Conservation (phyloP, 2,797 vertebrate genomes). For the Cyclopterus lumpus region DNA sequence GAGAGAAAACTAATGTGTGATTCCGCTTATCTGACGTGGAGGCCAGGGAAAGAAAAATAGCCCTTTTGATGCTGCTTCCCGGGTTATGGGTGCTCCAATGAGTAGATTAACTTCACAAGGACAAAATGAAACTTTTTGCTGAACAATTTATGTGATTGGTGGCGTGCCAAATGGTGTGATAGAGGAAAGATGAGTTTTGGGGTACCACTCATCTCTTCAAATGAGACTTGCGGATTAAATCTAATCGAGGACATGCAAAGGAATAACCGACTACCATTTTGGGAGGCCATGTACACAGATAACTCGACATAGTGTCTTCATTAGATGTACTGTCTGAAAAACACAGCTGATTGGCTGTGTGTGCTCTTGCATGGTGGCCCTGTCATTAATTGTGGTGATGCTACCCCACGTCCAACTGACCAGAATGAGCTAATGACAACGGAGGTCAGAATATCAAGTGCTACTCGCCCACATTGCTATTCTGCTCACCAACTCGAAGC, state of each 20-base stretch:
- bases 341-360: constrained; percentile 72
- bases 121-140: constrained; percentile 76
- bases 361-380: constrained; percentile 67
- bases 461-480: constrained; percentile 69
- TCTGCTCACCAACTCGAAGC: constrained; percentile 58
- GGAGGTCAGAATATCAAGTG: constrained; percentile 71
- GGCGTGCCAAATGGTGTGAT: constrained; percentile 53
- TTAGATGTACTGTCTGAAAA: constrained; percentile 65
- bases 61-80: constrained; percentile 52
- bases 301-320: constrained; percentile 69
- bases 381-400: constrained; percentile 75
- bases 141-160: constrained; percentile 75
- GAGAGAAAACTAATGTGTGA: constrained; percentile 70
- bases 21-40: constrained; percentile 69
- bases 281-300: constrained; percentile 63
- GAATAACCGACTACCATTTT: constrained; percentile 75
- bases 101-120: constrained; percentile 78
- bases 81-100: constrained; percentile 64
- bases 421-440: constrained; percentile 70
- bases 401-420: constrained; percentile 62
- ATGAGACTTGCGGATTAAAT: constrained; percentile 65
- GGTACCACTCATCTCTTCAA: constrained; percentile 64
- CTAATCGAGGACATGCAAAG: constrained; percentile 73
- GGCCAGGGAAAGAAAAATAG: constrained; percentile 68
- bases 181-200: constrained; percentile 50